Evolutionary conservation across 2,888 invertebrate genomes (phyloP), one percentile per base, ranked within the genome.

Genomic region (Epinotia brunnichana): DNA sequence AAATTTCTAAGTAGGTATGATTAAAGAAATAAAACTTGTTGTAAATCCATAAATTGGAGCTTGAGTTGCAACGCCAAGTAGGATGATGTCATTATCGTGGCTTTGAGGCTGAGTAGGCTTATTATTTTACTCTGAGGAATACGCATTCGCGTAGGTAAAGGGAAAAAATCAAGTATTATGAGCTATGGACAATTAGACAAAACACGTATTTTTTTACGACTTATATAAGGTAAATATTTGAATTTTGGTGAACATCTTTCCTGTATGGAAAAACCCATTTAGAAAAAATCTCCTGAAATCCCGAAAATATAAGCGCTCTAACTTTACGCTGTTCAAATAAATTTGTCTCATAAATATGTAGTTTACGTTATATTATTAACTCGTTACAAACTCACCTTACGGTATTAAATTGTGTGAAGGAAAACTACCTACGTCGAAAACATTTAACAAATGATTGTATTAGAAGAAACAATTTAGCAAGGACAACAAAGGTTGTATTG

Each of bases 361-460:
- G 24, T 63, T 3, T 41, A 54, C 21, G 39, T 41, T 48, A 35
- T 2, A 19, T 17, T 13, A 53, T 54, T 4, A 63, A 73, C 57
- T 57, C 5, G 13, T 64, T 48, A 56, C 13, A 24, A 70, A 78
- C 88, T 86, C 80, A 90, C 90, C 89, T 86, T 83, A 80, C 29
- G 51, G 19, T 78, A 80, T 79, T 76, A 78, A 79, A 74, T 79
- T 77, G 77, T 74, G 80, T 76, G 81, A 76, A 79, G 75, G 74
- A 80, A 79, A 85, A 81, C 80, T 83, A 85, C 78, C 80, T 83
- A 85, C 78, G 79, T 82, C 78, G 77, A 80, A 84, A 80, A 79
- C 88, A 90, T 90, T 80, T 84, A 86, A 81, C 84, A 75, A 82
- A 80, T 83, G n/a, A n/a, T n/a, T n/a, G 81, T 76, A 83, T 79